These are phyloP conservation scores for Antheraea assamensis DNA, from an alignment of 2,888 invertebrate species.

Conservation along the genomic window DNA sequence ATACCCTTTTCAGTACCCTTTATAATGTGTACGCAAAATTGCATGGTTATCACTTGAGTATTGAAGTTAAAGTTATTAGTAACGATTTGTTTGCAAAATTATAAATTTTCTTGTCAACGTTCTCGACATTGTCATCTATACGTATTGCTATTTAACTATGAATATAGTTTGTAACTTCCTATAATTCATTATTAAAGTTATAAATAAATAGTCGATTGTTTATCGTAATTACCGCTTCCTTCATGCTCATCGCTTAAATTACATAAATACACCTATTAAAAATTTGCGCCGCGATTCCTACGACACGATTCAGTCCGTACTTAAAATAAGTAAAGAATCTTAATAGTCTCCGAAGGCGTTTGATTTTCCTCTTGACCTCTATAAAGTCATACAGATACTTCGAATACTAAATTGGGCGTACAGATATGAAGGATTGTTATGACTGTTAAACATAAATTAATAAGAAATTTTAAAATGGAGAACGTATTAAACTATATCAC, in stretches of 20 bases:
- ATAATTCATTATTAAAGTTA: neutral
- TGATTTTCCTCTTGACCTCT: conserved; percentile 61
- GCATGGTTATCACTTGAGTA: no score
- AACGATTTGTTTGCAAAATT: neutral
- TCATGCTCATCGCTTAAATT: conserved; percentile 20
- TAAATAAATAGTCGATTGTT: conserved; percentile 19
- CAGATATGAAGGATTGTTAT: conserved; percentile 30
- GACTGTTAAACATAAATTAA: neutral
- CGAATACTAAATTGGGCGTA: conserved; percentile 45
- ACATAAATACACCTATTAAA: conserved; percentile 33
- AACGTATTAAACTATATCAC: no score
- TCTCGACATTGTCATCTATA: neutral
- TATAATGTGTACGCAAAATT: no score
- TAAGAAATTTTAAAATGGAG: no score
- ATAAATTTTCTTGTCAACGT: neutral
- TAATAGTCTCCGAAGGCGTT: conserved; percentile 55
- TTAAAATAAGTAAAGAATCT: conserved; percentile 63
- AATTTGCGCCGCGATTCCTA: conserved; percentile 53
- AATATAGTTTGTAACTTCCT: neutral
- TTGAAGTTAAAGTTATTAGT: no score
- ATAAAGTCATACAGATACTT: conserved; percentile 47
- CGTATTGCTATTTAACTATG: neutral
- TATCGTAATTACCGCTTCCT: conserved; percentile 28
- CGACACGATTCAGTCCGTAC: conserved; percentile 46
- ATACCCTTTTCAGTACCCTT: no score